These are phyloP conservation scores for Stichodactyla mertensii DNA, from an alignment of 64 coral and sea anemone genomes.

Conservation along the genomic window DNA sequence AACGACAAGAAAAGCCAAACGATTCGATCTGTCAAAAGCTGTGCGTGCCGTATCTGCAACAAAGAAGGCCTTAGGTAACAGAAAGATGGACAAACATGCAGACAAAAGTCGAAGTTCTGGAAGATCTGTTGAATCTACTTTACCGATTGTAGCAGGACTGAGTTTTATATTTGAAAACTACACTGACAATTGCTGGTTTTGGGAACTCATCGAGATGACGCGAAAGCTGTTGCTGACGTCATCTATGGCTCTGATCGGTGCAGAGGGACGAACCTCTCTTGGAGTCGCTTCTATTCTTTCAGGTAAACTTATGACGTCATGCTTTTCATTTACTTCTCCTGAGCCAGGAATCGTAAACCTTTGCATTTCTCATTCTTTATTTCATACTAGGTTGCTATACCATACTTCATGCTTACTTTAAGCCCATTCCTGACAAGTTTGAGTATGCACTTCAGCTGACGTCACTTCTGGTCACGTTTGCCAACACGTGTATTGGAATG, in stretches of 20 bases:
- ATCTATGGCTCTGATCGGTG: neutral
- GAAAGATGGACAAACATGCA: neutral
- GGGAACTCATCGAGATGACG: neutral
- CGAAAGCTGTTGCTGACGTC: neutral
- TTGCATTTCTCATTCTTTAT: too few species aligned
- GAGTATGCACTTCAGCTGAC: slow-evolving; percentile 60
- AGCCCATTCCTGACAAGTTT: neutral
- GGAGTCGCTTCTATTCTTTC: neutral
- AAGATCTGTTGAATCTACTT: neutral
- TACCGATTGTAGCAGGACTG: neutral
- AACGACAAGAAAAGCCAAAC: neutral
- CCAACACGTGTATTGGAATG: too few species aligned
- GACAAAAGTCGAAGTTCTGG: neutral
- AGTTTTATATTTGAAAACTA: slow-evolving; percentile 33
- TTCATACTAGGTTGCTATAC: slow-evolving; percentile 29
- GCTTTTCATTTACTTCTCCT: too few species aligned
- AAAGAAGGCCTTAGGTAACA: too few species aligned
- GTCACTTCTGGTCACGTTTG: neutral
- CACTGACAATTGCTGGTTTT: neutral
- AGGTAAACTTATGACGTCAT: neutral
- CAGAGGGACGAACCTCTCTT: too few species aligned
- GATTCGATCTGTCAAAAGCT: neutral
- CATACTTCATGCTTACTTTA: slow-evolving; percentile 39
- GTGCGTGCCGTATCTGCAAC: neutral
- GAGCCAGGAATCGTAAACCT: too few species aligned